phyloP scores from a whole-genome alignment of 35 echinoderm and acorn worm genomes.

The Eucidaris tribuloides region DNA sequence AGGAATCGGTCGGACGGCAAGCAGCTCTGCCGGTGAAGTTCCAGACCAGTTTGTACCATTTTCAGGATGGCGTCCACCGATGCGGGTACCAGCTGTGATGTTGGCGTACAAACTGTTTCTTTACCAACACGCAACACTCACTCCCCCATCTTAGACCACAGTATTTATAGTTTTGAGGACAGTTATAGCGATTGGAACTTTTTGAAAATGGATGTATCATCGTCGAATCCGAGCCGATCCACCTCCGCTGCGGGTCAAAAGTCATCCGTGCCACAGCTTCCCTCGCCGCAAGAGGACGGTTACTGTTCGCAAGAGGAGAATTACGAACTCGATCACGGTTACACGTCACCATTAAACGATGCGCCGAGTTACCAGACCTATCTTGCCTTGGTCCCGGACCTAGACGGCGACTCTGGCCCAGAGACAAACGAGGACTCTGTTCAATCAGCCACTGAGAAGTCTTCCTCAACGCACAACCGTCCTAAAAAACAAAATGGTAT shows the following conservation, averaged over 20 bases:
- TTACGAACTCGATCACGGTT: slow-evolving; percentile 37
- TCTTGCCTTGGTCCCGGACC: slow-evolving; percentile 65
- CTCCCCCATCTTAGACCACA: slow-evolving; percentile 11
- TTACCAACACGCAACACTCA: neutral
- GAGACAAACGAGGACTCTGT: too few species aligned
- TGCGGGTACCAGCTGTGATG: slow-evolving; percentile 12
- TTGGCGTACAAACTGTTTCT: neutral
- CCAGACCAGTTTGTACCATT: neutral
- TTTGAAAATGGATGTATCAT: neutral
- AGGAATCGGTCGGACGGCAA: neutral
- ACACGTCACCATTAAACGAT: slow-evolving; percentile 60
- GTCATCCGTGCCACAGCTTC: neutral
- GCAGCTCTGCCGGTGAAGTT: neutral
- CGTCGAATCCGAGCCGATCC: neutral
- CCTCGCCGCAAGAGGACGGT: slow-evolving; percentile 47
- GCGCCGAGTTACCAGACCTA: slow-evolving; percentile 70
- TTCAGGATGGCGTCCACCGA: neutral
- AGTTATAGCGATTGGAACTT: slow-evolving; percentile 2
- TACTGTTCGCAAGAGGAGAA: slow-evolving; percentile 43
- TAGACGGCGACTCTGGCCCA: slow-evolving; percentile 17
- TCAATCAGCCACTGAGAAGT: too few species aligned
- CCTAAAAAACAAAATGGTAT: too few species aligned
- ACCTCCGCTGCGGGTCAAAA: neutral
- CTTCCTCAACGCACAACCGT: too few species aligned
- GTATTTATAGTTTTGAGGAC: slow-evolving; percentile 15